These are phyloP conservation scores for Sminthurinus signatus DNA, from an alignment of 1,140 invertebrate genomes.

Conservation along the genomic window DNA sequence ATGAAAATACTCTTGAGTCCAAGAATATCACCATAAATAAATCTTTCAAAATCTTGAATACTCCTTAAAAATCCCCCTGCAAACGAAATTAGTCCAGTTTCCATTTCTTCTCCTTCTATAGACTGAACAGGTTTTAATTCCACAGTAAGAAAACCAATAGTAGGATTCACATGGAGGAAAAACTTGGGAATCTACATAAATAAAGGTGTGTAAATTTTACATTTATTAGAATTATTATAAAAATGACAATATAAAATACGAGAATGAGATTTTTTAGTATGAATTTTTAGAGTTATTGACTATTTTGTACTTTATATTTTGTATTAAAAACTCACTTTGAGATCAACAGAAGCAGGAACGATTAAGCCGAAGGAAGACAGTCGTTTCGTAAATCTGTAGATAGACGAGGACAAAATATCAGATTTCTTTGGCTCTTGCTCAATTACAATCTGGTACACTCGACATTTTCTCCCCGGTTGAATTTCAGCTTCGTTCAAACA, in stretches of 20 bases:
- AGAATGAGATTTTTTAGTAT: no score
- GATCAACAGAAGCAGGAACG: no score
- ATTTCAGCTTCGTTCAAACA: background rate
- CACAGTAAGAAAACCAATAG: background rate
- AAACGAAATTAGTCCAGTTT: background rate
- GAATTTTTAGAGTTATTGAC: no score
- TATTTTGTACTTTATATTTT: no score
- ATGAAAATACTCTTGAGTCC: slow-evolving; percentile 12
- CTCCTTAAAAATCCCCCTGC: background rate
- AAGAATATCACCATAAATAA: background rate
- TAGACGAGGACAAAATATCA: background rate
- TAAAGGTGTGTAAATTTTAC: no score
- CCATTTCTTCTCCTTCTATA: no score
- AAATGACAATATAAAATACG: no score
- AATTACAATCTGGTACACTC: background rate
- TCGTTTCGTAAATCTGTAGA: slow-evolving; percentile 6
- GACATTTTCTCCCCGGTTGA: background rate
- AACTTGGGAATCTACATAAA: background rate
- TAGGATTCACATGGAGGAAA: background rate
- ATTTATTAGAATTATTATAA: no score
- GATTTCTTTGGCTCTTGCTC: background rate
- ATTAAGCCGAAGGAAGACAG: background rate
- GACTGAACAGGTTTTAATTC: no score
- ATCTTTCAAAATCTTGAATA: background rate
- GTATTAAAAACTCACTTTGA: no score